Conservation (phyloP, 2,888 invertebrate genomes). For the Hirtodrosophila duncani region DNA sequence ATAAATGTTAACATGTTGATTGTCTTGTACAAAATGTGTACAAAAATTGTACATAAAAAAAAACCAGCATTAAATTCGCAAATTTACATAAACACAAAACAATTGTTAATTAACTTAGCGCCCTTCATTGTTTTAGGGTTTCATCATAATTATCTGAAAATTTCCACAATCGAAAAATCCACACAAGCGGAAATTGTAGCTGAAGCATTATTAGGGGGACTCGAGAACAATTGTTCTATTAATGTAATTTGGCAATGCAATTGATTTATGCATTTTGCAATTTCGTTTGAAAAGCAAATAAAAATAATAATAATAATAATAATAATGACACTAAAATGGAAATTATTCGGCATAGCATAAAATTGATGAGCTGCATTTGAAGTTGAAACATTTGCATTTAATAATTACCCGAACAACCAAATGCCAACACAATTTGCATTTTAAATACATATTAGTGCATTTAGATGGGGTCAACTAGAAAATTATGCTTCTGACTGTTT, state of each 20-base stretch:
- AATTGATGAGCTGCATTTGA: slow-evolving; percentile 38
- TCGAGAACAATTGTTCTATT: slow-evolving; percentile 53
- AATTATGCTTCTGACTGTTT: too few relatives aligned
- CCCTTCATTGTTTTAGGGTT: too few relatives aligned
- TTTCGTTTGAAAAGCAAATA: slow-evolving; percentile 69
- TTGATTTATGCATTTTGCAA: slow-evolving; percentile 68
- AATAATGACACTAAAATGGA: slow-evolving; percentile 35
- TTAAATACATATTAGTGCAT: slow-evolving; percentile 19
- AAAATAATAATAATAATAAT: slow-evolving; percentile 53
- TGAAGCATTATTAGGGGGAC: slow-evolving; percentile 41
- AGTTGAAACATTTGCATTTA: slow-evolving; percentile 28
- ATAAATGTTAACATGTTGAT: too few relatives aligned
- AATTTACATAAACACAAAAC: slow-evolving; percentile 12
- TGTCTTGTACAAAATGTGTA: too few relatives aligned
- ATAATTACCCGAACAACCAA: background rate
- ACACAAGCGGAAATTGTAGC: slow-evolving; percentile 52
- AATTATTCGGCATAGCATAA: slow-evolving; percentile 16
- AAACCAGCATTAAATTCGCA: too few relatives aligned
- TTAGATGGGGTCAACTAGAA: slow-evolving; percentile 1
- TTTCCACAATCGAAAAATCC: slow-evolving; percentile 25
- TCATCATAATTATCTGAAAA: slow-evolving; percentile 32
- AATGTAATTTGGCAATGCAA: slow-evolving; percentile 68
- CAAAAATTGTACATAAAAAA: too few relatives aligned
- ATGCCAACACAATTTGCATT: slow-evolving; percentile 14
- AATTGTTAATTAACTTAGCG: slow-evolving; percentile 66